Conservation (phyloP, 2,797 vertebrate species). For the Hyperoplus immaculatus region DNA sequence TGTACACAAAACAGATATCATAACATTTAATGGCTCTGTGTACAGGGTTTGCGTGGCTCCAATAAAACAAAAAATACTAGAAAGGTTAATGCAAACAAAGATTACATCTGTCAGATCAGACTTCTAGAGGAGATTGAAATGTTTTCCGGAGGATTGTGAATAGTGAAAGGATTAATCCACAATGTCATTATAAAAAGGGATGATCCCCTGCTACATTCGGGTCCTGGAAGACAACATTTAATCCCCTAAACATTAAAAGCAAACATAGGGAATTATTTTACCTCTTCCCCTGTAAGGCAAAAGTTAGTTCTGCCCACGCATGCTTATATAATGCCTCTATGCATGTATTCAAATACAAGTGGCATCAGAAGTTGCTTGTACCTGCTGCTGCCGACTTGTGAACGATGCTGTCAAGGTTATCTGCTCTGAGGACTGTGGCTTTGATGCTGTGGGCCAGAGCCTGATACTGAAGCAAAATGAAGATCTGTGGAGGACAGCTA, state of each 20-base stretch:
- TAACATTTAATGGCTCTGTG: conserved; percentile 42
- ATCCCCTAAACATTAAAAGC: conserved; percentile 84
- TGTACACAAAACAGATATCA: conserved; percentile 56
- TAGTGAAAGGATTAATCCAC: conserved; percentile 81
- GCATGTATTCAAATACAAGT: neutral
- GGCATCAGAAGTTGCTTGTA: conserved; percentile 46
- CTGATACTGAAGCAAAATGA: conserved; percentile 84
- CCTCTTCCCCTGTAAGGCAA: conserved; percentile 55
- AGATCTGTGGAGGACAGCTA: conserved; percentile 67
- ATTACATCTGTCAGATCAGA: conserved; percentile 70
- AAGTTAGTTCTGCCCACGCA: conserved; percentile 42
- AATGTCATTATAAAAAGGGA: conserved; percentile 85
- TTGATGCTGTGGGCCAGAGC: conserved; percentile 77
- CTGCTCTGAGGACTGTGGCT: conserved; percentile 78
- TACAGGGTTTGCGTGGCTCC: conserved; percentile 29
- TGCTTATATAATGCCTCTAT: conserved; percentile 45
- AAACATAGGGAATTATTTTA: conserved; percentile 82
- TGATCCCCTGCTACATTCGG: conserved; percentile 74
- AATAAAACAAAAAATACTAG: conserved; percentile 33
- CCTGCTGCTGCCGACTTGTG: conserved; percentile 69
- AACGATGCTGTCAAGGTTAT: conserved; percentile 72
- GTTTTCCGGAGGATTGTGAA: conserved; percentile 79
- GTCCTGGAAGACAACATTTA: conserved; percentile 80
- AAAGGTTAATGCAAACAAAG: conserved; percentile 68
- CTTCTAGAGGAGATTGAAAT: conserved; percentile 70